phyloP scores from a whole-genome alignment of 2,797 vertebrate species.

The Mallotus villosus region DNA sequence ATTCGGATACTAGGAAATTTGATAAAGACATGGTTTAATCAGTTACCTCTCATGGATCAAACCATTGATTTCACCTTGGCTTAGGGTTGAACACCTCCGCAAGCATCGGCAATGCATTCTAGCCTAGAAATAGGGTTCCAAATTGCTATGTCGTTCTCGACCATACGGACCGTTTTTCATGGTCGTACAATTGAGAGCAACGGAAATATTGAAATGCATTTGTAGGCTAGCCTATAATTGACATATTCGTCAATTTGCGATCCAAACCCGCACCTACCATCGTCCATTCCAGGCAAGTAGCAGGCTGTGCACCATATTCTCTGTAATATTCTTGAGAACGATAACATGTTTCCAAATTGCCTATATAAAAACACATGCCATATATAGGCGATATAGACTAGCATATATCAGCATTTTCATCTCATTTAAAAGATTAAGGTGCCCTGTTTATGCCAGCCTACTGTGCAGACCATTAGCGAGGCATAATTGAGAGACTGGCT shows the following conservation, averaged over 20 bases:
- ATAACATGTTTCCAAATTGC: slow-evolving; percentile 17
- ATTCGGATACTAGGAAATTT: slow-evolving; percentile 1
- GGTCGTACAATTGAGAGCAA: slow-evolving; percentile 34
- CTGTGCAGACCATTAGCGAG: slow-evolving; percentile 28
- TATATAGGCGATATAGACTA: slow-evolving; percentile 23
- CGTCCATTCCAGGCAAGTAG: slow-evolving; percentile 11
- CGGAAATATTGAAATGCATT: neutral
- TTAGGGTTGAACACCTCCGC: slow-evolving; percentile 59
- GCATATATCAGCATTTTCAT: slow-evolving; percentile 14
- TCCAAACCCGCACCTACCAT: neutral
- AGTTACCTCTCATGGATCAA: too few relatives aligned
- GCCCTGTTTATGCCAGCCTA: slow-evolving; percentile 16
- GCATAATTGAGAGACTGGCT: slow-evolving; percentile 14
- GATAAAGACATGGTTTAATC: slow-evolving; percentile 18
- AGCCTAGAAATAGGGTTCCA: slow-evolving; percentile 54
- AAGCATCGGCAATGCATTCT: slow-evolving; percentile 66
- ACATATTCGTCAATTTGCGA: slow-evolving; percentile 6
- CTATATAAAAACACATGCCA: slow-evolving; percentile 53
- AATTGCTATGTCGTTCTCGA: slow-evolving; percentile 55
- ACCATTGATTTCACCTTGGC: slow-evolving; percentile 9
- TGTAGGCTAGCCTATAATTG: neutral
- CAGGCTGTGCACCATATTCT: neutral
- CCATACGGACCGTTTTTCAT: neutral
- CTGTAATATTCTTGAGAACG: neutral
- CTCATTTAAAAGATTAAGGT: slow-evolving; percentile 37